Percentiles rank a stretch among this genome's conserved stretches.
These are phyloP conservation scores for Apostichopus parvimensis DNA, from an alignment of 35 echinoderm and acorn worm species.

Conservation along the genomic window DNA sequence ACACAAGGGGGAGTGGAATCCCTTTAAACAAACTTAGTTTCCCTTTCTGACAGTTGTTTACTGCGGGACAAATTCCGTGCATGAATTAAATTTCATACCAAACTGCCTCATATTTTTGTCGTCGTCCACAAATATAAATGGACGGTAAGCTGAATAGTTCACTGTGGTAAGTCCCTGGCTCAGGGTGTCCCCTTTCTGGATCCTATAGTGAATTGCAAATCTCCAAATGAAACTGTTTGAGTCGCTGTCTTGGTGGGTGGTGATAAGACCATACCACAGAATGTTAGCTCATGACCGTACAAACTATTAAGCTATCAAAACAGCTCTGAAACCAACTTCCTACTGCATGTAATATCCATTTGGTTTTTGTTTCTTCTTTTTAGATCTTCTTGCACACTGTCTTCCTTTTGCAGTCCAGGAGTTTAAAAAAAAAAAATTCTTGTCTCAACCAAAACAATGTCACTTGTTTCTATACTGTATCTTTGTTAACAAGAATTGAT, in stretches of 20 bases:
- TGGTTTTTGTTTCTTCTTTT: neutral
- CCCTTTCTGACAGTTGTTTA: conserved; percentile 45
- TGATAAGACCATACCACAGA: conserved; percentile 4
- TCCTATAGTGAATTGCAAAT: conserved; percentile 14
- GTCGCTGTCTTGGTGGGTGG: conserved; percentile 12
- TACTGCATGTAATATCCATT: neutral
- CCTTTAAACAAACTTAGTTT: neutral
- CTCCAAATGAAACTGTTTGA: conserved; percentile 44
- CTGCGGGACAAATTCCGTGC: conserved; percentile 22
- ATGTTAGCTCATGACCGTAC: neutral
- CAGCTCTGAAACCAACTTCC: neutral
- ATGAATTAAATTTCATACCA: conserved; percentile 41
- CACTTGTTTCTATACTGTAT: neutral
- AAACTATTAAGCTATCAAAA: neutral
- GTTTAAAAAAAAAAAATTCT: neutral
- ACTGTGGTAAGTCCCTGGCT: conserved; percentile 13
- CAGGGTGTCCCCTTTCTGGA: conserved; percentile 9
- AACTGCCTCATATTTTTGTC: conserved; percentile 25
- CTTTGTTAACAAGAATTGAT: neutral
- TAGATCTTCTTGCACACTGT: neutral
- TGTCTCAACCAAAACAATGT: neutral
- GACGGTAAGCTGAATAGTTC: conserved; percentile 17
- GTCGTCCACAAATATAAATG: conserved; percentile 31
- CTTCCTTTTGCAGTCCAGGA: neutral
- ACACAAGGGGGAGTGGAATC: neutral